These are phyloP conservation scores for Hipposideros larvatus DNA, from an alignment of 2,797 vertebrate species.

Conservation along the genomic window DNA sequence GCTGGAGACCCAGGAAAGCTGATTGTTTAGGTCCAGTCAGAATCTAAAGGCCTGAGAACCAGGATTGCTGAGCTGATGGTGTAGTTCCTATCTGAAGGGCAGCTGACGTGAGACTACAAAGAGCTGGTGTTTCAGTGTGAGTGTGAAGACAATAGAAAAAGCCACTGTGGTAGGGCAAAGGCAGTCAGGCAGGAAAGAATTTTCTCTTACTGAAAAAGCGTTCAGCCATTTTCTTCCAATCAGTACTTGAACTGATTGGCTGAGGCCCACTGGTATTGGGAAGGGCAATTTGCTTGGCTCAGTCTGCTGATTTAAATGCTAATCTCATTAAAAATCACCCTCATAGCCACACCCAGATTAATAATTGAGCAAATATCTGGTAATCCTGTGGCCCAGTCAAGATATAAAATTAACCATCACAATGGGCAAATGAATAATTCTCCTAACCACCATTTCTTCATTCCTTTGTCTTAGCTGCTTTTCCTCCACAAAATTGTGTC, in stretches of 20 bases:
- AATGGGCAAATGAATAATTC: background rate
- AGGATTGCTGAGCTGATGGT: too few species aligned
- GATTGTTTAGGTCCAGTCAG: background rate
- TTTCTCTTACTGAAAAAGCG: background rate
- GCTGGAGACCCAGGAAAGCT: background rate
- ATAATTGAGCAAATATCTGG: background rate
- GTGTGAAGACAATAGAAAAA: background rate
- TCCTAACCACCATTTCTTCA: background rate
- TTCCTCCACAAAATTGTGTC: background rate
- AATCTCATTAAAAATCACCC: background rate
- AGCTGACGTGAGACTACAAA: background rate
- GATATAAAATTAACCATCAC: background rate
- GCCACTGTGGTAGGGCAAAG: background rate
- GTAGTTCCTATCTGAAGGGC: background rate
- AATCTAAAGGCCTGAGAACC: background rate
- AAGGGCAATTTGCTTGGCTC: background rate
- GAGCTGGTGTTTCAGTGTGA: background rate
- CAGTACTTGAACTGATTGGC: background rate
- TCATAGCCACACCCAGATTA: too few species aligned
- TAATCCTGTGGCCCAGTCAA: background rate
- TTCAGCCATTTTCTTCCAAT: background rate
- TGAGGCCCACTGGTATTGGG: background rate
- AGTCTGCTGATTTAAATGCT: too few species aligned
- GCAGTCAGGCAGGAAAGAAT: background rate
- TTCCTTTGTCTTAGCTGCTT: background rate